Base-by-base conservation (phyloP, 2,113 vertebrate species). In the Ginglymostoma cirratum region DNA sequence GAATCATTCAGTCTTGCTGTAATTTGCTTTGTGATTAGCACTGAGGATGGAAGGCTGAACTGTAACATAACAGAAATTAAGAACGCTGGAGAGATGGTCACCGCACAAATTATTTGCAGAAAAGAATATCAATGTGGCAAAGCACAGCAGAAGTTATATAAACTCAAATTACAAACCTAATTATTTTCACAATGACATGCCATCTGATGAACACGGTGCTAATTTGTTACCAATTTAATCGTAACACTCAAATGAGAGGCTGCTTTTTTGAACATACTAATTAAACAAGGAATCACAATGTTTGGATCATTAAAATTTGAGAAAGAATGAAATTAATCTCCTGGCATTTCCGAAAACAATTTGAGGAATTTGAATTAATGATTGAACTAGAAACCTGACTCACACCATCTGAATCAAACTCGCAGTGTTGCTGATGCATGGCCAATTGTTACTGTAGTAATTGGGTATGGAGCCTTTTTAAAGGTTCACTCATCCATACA, bases 221-320 rank as follows among this genome's bases (percentile, higher is more conserved):
- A 67, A 38, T 93, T 67, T n/a, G 34, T 93, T 2, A 67, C 5
- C 61, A 92, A 65, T 92, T 92, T 65, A 27, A 0, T 6, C 30
- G n/a, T 34, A 66, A 90, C 30, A 10, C 61, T 67, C 34, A 67
- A 93, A 67, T 93, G 34, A 93, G 5, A 66, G 61, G 34, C 21
- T 67, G n/a, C 17, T 21, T 38, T 93, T 67, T 93, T 65, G 34
- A 38, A 38, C 61, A 23, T 67, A 19, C 80, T 83, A 83, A 83
- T 83, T 23, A 83, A 21, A 67, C 61, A 93, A 93, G 61, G 27
- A 90, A 61, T 93, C 30, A 27, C 15, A 93, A 61, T 38, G 61
- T 66, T 92, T 65, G 61, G 66, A 19, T 93, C 61, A 67, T 93
- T 93, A 93, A 93, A 93, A 93, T 67, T 45, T 21, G 23, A n/a